Percentiles rank a stretch among this genome's conserved stretches.
Conservation (phyloP, 1,140 invertebrate genomes). For the Eumaeus atala region DNA sequence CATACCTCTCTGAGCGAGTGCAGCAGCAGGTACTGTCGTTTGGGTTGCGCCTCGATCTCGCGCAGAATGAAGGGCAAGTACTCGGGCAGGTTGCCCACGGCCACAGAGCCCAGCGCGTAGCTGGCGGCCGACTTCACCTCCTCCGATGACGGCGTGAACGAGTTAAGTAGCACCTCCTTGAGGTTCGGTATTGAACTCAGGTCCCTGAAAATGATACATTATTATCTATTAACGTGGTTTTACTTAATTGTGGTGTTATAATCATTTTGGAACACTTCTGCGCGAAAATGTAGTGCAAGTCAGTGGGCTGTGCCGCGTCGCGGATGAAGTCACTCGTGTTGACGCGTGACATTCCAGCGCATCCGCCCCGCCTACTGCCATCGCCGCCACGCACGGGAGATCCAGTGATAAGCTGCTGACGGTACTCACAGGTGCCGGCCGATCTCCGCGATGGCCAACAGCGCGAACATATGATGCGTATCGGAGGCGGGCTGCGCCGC, state of each 20-base stretch:
- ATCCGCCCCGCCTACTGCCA: too few relatives aligned
- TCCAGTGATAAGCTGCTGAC: too few relatives aligned
- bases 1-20: conserved; percentile 97
- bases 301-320: too few relatives aligned
- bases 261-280: too few relatives aligned
- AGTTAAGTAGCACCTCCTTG: conserved; percentile 83
- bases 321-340: too few relatives aligned
- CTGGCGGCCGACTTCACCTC: conserved; percentile 97
- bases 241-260: too few relatives aligned
- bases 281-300: too few relatives aligned
- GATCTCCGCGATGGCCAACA: conserved; percentile 97
- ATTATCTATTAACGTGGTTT: too few relatives aligned
- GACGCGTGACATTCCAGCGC: too few relatives aligned
- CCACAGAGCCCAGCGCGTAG: conserved; percentile 95
- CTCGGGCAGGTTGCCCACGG: conserved; percentile 94
- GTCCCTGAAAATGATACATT: conserved; percentile 77
- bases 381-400: too few relatives aligned
- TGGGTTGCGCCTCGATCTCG: conserved; percentile 95
- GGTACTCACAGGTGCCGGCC: conserved; percentile 89
- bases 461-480: conserved; percentile 91
- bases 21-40: conserved; percentile 94
- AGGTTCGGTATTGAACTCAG: conserved; percentile 84
- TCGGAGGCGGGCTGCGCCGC: conserved; percentile 84
- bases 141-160: conserved; percentile 86
- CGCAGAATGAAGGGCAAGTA: conserved; percentile 96